Conservation (phyloP, 2,113 vertebrate genomes). For the Acrocephalus kingi region DNA sequence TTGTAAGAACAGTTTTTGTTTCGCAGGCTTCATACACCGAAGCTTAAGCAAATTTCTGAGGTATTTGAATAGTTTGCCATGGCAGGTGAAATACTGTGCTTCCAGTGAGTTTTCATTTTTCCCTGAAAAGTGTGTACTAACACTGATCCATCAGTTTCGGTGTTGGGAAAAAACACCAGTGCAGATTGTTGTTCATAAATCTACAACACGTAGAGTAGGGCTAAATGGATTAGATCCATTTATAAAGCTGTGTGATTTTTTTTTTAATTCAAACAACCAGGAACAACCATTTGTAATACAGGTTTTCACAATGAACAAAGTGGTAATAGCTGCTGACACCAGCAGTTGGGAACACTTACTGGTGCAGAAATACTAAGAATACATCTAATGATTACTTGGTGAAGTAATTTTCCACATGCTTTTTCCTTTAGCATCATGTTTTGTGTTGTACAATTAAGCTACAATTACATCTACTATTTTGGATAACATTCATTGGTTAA, state of each 20-base stretch:
- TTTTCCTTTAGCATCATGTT: slow-evolving; percentile 75
- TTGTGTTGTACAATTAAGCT: slow-evolving; percentile 83
- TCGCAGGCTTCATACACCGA: not conserved
- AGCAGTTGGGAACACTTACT: slow-evolving; percentile 70
- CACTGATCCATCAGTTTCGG: slow-evolving; percentile 63
- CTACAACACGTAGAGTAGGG: slow-evolving; percentile 72
- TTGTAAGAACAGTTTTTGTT: not conserved
- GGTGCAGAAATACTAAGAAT: slow-evolving; percentile 69
- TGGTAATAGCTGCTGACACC: slow-evolving; percentile 65
- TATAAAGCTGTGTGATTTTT: slow-evolving; percentile 70
- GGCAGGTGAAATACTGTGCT: slow-evolving; percentile 63
- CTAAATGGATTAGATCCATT: slow-evolving; percentile 76
- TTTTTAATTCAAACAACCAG: slow-evolving; percentile 67
- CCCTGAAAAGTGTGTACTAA: slow-evolving; percentile 58
- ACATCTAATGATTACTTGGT: slow-evolving; percentile 56
- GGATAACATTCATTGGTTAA: slow-evolving; percentile 84
- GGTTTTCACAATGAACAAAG: slow-evolving; percentile 69
- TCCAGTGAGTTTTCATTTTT: slow-evolving; percentile 43
- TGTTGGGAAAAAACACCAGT: slow-evolving; percentile 68
- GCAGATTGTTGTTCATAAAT: slow-evolving; percentile 73
- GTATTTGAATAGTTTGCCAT: slow-evolving; percentile 37
- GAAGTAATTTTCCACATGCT: slow-evolving; percentile 69
- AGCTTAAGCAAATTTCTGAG: slow-evolving; percentile 18
- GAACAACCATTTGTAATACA: slow-evolving; percentile 69
- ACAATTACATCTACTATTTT: slow-evolving; percentile 81